These are phyloP conservation scores for Chiloscyllium plagiosum DNA, from an alignment of 2,113 vertebrate species.

Conservation along the genomic window DNA sequence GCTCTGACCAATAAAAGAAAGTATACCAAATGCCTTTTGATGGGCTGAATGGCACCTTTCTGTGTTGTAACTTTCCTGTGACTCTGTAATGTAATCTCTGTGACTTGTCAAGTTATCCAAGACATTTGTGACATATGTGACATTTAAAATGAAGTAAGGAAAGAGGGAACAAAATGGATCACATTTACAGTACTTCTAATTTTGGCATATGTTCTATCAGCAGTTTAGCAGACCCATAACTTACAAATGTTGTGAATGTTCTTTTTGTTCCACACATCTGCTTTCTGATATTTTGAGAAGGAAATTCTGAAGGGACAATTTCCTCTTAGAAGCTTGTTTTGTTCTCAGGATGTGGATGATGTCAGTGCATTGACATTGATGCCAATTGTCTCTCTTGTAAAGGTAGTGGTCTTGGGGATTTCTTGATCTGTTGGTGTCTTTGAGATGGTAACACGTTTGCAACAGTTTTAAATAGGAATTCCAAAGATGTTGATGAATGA, in stretches of 20 bases:
- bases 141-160: background rate
- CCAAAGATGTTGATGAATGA: background rate
- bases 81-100: background rate
- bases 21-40: too few species aligned
- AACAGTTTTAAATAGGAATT: background rate
- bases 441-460: background rate
- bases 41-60: background rate
- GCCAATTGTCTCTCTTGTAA: background rate
- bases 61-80: too few species aligned
- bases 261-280: background rate
- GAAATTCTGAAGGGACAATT: background rate
- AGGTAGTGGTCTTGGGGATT: background rate
- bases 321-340: background rate
- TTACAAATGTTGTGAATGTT: background rate
- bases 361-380: background rate
- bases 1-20: too few species aligned
- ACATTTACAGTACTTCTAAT: background rate
- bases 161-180: background rate
- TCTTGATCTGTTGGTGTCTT: background rate
- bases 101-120: background rate
- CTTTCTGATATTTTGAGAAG: background rate
- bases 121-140: too few species aligned
- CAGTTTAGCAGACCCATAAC: background rate
- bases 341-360: background rate
- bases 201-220: background rate